Evolutionary conservation across 2,113 vertebrate genomes (phyloP).

Genomic region (Monopterus albus): DNA sequence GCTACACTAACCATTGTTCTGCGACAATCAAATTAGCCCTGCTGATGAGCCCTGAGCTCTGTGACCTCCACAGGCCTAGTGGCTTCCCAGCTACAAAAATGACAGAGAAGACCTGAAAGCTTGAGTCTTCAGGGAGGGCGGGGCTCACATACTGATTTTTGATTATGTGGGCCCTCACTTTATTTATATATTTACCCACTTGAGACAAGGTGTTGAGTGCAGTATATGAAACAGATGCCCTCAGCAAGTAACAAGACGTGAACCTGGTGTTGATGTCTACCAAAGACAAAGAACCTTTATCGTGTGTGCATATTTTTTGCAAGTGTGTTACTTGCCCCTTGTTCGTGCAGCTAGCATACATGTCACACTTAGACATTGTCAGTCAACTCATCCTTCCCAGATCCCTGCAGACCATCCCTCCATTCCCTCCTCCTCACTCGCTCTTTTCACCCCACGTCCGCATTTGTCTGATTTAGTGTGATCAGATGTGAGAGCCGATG

Average conservation of each 20-base stretch:
- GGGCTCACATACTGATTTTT: slow-evolving; percentile 70
- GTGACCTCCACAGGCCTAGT: slow-evolving; percentile 86
- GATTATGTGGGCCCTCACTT: slow-evolving; percentile 67
- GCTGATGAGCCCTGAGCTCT: slow-evolving; percentile 92
- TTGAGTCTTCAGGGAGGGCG: slow-evolving; percentile 44
- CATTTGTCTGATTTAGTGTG: slow-evolving; percentile 99
- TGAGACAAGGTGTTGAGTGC: slow-evolving; percentile 62
- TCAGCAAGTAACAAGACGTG: slow-evolving; percentile 41
- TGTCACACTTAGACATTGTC: slow-evolving; percentile 50
- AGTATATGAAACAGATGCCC: slow-evolving; percentile 49
- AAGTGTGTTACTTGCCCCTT: slow-evolving; percentile 41
- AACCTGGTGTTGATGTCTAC: slow-evolving; percentile 48
- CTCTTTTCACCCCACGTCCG: slow-evolving; percentile 91
- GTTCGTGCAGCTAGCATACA: slow-evolving; percentile 10
- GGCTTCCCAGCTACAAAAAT: slow-evolving; percentile 74
- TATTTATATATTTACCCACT: slow-evolving; percentile 72
- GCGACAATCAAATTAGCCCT: slow-evolving; percentile 96
- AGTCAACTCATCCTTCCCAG: slow-evolving; percentile 59
- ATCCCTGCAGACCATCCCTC: slow-evolving; percentile 46
- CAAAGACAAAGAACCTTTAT: slow-evolving; percentile 44
- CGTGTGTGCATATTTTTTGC: slow-evolving; percentile 9
- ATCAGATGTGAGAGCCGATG: slow-evolving; percentile 95
- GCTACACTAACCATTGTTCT: slow-evolving; percentile 87
- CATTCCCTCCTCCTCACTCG: slow-evolving; percentile 80
- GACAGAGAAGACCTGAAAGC: slow-evolving; percentile 75